Evolutionary conservation across 2,113 vertebrate species (phyloP).

Genomic region (Chionodraco myersi): DNA sequence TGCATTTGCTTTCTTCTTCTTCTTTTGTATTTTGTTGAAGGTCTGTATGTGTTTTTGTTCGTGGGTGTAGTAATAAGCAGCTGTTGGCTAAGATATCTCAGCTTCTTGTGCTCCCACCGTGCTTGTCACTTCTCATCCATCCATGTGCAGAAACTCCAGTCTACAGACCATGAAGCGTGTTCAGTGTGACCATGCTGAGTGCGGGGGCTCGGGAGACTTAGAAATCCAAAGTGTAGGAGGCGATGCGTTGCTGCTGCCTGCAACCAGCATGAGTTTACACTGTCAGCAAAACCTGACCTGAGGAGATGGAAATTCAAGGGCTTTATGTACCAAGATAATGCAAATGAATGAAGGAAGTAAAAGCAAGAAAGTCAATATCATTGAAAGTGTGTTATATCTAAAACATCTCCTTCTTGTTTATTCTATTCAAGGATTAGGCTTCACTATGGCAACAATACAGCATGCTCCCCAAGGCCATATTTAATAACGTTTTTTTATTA

Average conservation of each 20-base stretch:
- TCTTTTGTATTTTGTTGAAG: background rate
- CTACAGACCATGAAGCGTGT: constrained; percentile 34
- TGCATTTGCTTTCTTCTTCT: background rate
- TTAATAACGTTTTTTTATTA: constrained; percentile 15
- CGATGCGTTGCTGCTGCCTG: constrained; percentile 23
- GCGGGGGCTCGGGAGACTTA: constrained; percentile 38
- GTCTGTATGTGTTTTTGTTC: constrained; percentile 15
- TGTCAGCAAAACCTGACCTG: background rate
- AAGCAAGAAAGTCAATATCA: constrained; percentile 6
- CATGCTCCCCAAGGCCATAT: constrained; percentile 7
- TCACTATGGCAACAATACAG: constrained; percentile 50
- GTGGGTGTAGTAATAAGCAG: constrained; percentile 23
- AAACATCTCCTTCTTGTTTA: background rate
- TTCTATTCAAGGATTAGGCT: constrained; percentile 3
- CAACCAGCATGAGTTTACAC: constrained; percentile 36
- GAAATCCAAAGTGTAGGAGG: constrained; percentile 53
- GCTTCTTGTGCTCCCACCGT: constrained; percentile 51
- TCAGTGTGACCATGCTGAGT: constrained; percentile 56
- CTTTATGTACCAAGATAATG: background rate
- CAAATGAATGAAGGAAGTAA: constrained; percentile 8
- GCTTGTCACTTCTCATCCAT: constrained; percentile 56
- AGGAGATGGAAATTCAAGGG: constrained; percentile 3
- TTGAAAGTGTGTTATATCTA: background rate
- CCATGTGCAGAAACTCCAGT: constrained; percentile 38
- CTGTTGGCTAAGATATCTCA: constrained; percentile 43